phyloP scores from a whole-genome alignment of 1,140 invertebrate species.

The Atta texana region DNA sequence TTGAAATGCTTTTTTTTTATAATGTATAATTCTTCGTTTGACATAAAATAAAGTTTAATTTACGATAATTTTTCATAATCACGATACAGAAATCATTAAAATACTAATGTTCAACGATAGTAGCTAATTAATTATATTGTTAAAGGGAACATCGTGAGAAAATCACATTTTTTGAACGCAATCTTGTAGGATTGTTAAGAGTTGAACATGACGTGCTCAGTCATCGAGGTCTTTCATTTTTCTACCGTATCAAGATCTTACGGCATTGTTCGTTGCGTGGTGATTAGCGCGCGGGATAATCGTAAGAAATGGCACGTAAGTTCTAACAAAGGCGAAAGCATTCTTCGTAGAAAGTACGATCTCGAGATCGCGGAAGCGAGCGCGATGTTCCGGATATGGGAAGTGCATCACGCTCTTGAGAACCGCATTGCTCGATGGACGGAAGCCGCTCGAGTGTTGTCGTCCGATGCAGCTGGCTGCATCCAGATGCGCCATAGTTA shows the following conservation, averaged over 20 bases:
- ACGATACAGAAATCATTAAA: neutral
- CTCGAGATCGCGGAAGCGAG: slow-evolving; percentile 33
- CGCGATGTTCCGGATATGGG: slow-evolving; percentile 30
- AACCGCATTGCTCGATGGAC: slow-evolving; percentile 61
- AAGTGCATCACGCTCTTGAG: slow-evolving; percentile 58
- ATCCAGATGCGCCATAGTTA: slow-evolving; percentile 48
- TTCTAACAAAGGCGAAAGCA: slow-evolving; percentile 22
- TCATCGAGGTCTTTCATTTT: slow-evolving; percentile 33
- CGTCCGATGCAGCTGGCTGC: slow-evolving; percentile 40
- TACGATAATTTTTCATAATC: neutral
- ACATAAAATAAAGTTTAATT: neutral
- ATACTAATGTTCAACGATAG: neutral
- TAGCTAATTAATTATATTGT: neutral
- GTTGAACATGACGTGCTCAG: slow-evolving; percentile 17
- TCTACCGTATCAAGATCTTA: slow-evolving; percentile 40
- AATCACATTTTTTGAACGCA: slow-evolving; percentile 6
- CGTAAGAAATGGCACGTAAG: slow-evolving; percentile 40
- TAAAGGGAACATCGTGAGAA: neutral
- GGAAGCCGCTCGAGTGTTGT: slow-evolving; percentile 67
- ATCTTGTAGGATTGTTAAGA: slow-evolving; percentile 18
- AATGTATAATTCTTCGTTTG: neutral
- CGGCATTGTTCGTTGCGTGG: slow-evolving; percentile 37
- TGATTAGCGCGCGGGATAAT: slow-evolving; percentile 49
- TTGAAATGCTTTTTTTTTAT: neutral
- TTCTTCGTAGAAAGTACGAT: slow-evolving; percentile 15